Evolutionary conservation across 2,797 vertebrate genomes (phyloP), one percentile per base, ranked within the genome.

Genomic region (Oreonectes daqikongensis): DNA sequence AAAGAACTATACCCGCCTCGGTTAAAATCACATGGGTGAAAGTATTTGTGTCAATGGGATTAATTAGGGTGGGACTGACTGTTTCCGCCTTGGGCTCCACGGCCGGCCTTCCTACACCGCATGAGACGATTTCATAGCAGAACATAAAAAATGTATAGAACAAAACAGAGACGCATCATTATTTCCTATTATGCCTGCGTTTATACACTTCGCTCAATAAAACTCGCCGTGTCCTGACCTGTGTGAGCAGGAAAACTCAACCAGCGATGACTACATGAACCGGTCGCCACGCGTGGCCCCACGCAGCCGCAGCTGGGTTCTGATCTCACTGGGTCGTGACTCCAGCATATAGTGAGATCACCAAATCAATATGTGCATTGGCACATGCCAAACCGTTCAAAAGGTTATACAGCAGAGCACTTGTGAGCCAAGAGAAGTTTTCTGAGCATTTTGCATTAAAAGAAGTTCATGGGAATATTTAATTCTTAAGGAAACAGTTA

Each of bases 181-280:
- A 82, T 57, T 69, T 44, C 42, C 64, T 57, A 82, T 84, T 82
- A 82, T 70, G 40, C 59, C 78, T 79, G 77, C 77, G 17, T 69
- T 40, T 60, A 69, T 66, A 72, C 74, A 64, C 44, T 69, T 72
- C 44, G 14, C 59, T 48, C 66, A 69, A 72, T 63, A 60, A 66
- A 59, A 24, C 74, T 20, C n/a, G 14, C 35, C 15, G 2, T 67
- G 66, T n/a, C 74, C 40, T 17, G 61, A 46, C 63, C 42, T 5
- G 46, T 64, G 66, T 60, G 66, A 75, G 77, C 38, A 24, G 46
- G 73, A 57, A 84, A 77, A 77, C 69, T 61, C 32, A 73, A 61
- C 59, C 60, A 50, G 30, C 7, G 32, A 57, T 2, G 35, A 75
- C 28, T 48, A 22, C 63, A 48, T 72, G 75, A 73, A 65, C 52